Evolutionary conservation across 2,888 invertebrate genomes (phyloP), one percentile per base, ranked within the genome.

Genomic region (Ectemnius cavifrons): DNA sequence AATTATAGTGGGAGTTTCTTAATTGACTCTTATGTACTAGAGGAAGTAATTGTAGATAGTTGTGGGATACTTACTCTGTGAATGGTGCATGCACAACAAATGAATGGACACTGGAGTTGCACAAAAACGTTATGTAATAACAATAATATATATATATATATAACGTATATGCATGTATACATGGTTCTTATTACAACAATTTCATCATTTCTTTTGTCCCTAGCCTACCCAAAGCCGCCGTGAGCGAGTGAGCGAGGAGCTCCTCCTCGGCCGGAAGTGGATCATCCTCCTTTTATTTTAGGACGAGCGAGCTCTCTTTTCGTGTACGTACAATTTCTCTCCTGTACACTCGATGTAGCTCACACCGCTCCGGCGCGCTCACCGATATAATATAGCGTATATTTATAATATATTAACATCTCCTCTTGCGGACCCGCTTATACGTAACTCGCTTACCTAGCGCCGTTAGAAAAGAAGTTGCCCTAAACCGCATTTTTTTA

Each of bases 151-250:
- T 81, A 79, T 81, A 79, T 81, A 73, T 80, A 71, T 81, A 82
- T 84, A 82, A 84, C 78, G 68, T 82, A 76, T 81, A 80, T 82
- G 75, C 66, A 75, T 82, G 80, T 79, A 73, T 84, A 83, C 83
- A 85, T 84, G 83, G 64, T 80, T 87, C 79, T 87, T 86, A 87
- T 88, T 87, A 88, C 86, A 89, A 86, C 86, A 86, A 87, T 83
- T 86, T 87, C 83, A 82, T 84, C 79, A 73, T 81, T 84, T 79
- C 37, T 71, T 72, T 79, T 77, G 78, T 78, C 78, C 73, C 82
- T 88, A 88, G 71, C 77, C 85, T 89, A 89, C 86, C 87, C 86
- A 85, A 73, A 88, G 82, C 84, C 84, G 82, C 82, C 84, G 81
- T 63, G 79, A 81, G 74, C 46, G 67, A 47, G 66, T 56, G 47